Evolutionary conservation across 2,113 vertebrate genomes (phyloP), one percentile per base, ranked within the genome.

Genomic region (Ailuropoda melanoleuca): DNA sequence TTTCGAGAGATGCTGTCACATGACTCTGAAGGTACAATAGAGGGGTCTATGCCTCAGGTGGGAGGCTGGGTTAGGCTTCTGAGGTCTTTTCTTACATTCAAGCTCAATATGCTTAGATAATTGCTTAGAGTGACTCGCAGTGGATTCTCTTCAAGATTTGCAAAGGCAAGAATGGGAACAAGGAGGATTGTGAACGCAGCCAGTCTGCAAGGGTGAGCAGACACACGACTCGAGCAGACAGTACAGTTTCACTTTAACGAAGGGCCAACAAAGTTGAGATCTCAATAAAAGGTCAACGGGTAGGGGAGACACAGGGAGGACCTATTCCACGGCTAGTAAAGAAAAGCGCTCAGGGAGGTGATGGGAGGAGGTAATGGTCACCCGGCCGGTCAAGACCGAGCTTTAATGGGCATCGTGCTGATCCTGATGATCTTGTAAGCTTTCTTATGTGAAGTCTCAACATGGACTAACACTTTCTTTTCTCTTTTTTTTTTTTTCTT

Each of bases 381-480:
- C 31, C 21, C 39, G 6, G 34, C 39, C 46, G 84, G 64, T 72
- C 39, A 66, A 60, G 60, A 92, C 6, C 39, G 92, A 72, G 88
- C 58, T 80, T 56, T 3, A 56, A 80, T 37, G 56, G 70, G 39
- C 68, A 82, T 66, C 81, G 62, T 56, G 46, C 31, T 88, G 58
- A 77, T 58, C 87, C 92, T 96, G 34, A 46, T 96, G 58, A 93
- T 88, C 9, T 86, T 91, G 37, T 95, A n/a, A 77, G 82, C 89
- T 90, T 96, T 97, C 94, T 95, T 77, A 81, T 96, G 91, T 97
- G 77, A 94, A 96, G 68, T 90, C 91, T 81, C 95, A 87, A 97
- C 84, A 95, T 97, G 95, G 24, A 98, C 97, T 99, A 98, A 99
- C 80, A 92, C 98, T 95, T 84, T 98, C 93, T 98, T 97, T 97